phyloP scores from a whole-genome alignment of 2,113 vertebrate genomes.

The Nesospiza acunhae region DNA sequence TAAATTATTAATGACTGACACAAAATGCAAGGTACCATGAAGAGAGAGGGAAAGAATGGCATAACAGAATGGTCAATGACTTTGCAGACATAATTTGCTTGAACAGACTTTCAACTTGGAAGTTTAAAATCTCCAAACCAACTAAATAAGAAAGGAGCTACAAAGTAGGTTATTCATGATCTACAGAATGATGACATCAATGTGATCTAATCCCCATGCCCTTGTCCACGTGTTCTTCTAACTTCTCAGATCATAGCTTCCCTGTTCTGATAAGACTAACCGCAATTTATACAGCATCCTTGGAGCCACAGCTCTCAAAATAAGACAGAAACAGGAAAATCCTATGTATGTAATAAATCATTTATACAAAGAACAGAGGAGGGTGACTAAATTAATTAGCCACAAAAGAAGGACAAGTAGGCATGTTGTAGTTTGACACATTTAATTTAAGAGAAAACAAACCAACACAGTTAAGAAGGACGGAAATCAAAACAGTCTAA shows the following conservation, averaged over 20 bases:
- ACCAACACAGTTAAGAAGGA: neutral
- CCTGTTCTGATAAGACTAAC: neutral
- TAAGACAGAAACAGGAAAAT: neutral
- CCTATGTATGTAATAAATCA: neutral
- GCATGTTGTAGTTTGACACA: neutral
- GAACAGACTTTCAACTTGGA: neutral
- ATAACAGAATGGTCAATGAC: neutral
- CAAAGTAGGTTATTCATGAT: neutral
- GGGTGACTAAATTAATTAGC: neutral
- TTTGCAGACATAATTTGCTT: neutral
- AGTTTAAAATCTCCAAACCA: neutral
- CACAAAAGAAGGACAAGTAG: neutral
- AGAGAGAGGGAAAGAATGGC: fast-evolving
- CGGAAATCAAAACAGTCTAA: neutral
- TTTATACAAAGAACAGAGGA: neutral
- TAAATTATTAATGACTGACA: neutral
- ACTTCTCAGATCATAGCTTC: neutral
- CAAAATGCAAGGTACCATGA: neutral
- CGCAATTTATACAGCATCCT: neutral
- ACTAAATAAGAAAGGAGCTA: neutral
- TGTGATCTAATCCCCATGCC: neutral
- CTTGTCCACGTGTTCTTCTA: neutral
- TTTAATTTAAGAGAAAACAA: neutral
- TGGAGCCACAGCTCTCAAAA: neutral
- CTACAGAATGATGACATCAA: neutral